Base-by-base conservation (phyloP, 2,888 invertebrate genomes). In the Muscina levida region DNA sequence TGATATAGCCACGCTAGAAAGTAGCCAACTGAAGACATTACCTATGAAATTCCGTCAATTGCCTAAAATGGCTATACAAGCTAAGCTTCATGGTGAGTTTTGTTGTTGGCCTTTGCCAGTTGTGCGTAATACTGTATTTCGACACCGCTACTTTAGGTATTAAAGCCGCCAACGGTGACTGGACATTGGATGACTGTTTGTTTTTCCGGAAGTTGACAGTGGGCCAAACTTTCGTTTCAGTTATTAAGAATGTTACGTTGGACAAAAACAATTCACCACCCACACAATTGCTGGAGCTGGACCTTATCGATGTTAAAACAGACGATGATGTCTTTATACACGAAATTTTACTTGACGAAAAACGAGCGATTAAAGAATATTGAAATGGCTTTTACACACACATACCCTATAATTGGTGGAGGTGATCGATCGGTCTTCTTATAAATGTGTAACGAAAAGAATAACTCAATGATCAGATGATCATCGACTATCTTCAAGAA, bases 171-270 rank as follows among this genome's bases (percentile, higher is more conserved):
- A 89, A 91, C 77, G 88, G 88, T 22, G 92, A 89, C 70, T 90
- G 91, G 91, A 87, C 88, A 24, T 81, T 87, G 73, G 94, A 94
- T 84, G 95, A 95, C 89, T 95, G 95, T 85, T 90, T 94, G 68
- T 91, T 93, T 77, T 96, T 96, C 87, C 94, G 95, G 85, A 92
- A 94, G 83, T 87, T 96, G 81, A 94, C 95, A 5, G 93, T 94
- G 42, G 93, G 94, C 42, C 93, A 94, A 85, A 91, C 93, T 68
- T 95, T 96, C 82, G 94, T 94, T 13, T 94, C 95, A 0, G 88
- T 93, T 62, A 92, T 96, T 67, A 92, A 92, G 82, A 92, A 93
- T 19, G 92, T 94, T 8, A 92, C 92, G 74, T 91, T 91, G 53
- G 95, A 95, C 85, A 92, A 93, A 19, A 93, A 93, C 82, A 92